phyloP scores from a whole-genome alignment of 2,888 invertebrate species.

The Apocheima hispidaria region DNA sequence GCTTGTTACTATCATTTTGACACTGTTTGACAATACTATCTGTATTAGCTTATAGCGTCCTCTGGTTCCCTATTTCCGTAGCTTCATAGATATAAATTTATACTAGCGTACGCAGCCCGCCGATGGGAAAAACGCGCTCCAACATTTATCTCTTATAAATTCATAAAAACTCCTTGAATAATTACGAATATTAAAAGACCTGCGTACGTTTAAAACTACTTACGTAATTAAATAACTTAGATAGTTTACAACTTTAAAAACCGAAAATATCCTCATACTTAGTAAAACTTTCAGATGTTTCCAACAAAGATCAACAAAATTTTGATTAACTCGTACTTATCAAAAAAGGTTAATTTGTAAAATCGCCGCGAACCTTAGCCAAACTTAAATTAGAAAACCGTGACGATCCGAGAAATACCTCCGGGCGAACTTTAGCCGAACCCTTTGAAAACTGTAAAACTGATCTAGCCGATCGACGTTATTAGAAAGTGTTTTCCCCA shows the following conservation, averaged over 20 bases:
- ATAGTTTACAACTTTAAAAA: constrained; percentile 12
- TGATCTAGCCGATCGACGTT: constrained; percentile 71
- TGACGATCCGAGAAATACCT: constrained; percentile 81
- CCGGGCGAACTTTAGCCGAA: constrained; percentile 68
- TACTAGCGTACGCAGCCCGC: too few relatives aligned
- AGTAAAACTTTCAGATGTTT: constrained; percentile 18
- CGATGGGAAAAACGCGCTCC: too few relatives aligned
- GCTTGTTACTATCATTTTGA: too few relatives aligned
- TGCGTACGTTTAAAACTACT: background rate
- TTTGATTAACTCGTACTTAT: constrained; percentile 70
- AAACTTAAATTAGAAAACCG: constrained; percentile 83
- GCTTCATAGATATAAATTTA: too few relatives aligned
- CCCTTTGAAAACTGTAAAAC: constrained; percentile 78
- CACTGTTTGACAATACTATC: too few relatives aligned
- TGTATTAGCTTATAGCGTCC: too few relatives aligned
- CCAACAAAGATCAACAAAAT: constrained; percentile 63
- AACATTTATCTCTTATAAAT: too few relatives aligned
- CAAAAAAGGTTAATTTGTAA: constrained; percentile 76
- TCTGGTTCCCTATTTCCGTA: too few relatives aligned
- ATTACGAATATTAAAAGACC: too few relatives aligned
- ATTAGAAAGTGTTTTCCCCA: constrained; percentile 68
- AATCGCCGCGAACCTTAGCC: constrained; percentile 70
- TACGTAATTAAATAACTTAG: constrained; percentile 4
- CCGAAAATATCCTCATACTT: constrained; percentile 9
- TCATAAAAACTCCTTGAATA: too few relatives aligned